A percentile compares a stretch with the other conserved stretches of the same genome.
These are phyloP conservation scores for Clusia tigrina DNA, from an alignment of 2,888 invertebrate species.

Conservation along the genomic window DNA sequence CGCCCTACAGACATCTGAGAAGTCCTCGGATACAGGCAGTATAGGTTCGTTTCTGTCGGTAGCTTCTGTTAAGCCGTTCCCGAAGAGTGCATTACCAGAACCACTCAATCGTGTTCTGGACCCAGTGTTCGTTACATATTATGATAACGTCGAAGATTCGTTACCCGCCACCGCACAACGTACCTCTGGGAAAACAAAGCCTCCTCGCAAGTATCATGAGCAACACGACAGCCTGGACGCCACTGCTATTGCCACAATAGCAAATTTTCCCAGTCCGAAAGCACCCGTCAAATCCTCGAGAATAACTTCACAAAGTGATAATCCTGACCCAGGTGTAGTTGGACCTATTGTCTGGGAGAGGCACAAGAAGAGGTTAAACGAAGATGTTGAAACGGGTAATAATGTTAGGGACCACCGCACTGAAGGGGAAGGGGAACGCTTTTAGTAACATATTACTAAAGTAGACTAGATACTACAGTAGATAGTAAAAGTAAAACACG, in stretches of 20 bases:
- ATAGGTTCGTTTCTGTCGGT: constrained; percentile 85
- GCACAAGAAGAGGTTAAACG: constrained; percentile 72
- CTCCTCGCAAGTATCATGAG: constrained; percentile 33
- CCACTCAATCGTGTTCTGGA: constrained; percentile 81
- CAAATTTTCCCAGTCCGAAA: constrained; percentile 55
- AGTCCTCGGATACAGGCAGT: constrained; percentile 66
- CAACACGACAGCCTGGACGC: constrained; percentile 35
- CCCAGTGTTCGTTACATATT: constrained; percentile 77
- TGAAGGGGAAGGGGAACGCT: constrained; percentile 43
- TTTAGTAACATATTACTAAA: constrained; percentile 35
- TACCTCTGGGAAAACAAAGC: constrained; percentile 36
- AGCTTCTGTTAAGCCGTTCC: constrained; percentile 87
- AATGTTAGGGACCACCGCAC: constrained; percentile 41
- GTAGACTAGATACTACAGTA: not conserved
- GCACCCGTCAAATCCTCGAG: constrained; percentile 45
- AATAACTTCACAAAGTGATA: constrained; percentile 75
- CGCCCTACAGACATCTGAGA: constrained; percentile 53
- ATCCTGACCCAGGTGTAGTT: constrained; percentile 82
- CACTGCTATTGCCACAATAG: constrained; percentile 49
- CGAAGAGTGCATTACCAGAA: constrained; percentile 78
- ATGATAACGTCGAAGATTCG: constrained; percentile 67
- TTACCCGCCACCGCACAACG: constrained; percentile 37
- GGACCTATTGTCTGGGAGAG: constrained; percentile 86
- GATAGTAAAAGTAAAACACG: not conserved
- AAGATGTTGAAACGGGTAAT: constrained; percentile 46